Percentiles rank a stretch among this genome's conserved stretches.
phyloP scores from a whole-genome alignment of 2,888 invertebrate genomes.

The Leptinotarsa haldemani region DNA sequence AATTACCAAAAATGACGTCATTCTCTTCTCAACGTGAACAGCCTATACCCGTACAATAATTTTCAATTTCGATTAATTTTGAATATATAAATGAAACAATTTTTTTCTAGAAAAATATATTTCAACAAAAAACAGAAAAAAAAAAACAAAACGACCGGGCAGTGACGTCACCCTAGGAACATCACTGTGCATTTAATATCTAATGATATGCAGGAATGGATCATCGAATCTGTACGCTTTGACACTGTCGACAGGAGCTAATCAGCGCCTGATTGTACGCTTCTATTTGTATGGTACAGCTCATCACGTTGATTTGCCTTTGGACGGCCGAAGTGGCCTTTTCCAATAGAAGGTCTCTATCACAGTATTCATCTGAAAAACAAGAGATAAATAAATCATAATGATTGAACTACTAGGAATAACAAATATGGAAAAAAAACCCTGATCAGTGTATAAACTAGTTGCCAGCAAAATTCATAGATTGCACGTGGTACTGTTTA shows the following conservation, averaged over 20 bases:
- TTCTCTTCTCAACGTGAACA: too few relatives aligned
- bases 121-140: conserved; percentile 6
- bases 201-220: conserved; percentile 4
- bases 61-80: too few relatives aligned
- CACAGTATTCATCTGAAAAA: conserved; percentile 65
- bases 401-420: too few relatives aligned
- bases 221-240: conserved; percentile 30
- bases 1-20: too few relatives aligned
- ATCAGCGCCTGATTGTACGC: conserved; percentile 65
- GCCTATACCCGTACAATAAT: too few relatives aligned
- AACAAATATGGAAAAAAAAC: too few relatives aligned
- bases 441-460: too few relatives aligned
- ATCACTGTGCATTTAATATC: neutral
- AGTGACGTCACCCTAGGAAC: neutral
- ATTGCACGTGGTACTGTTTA: too few relatives aligned
- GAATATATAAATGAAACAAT: neutral
- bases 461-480: too few relatives aligned
- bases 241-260: conserved; percentile 53
- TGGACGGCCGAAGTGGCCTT: conserved; percentile 65
- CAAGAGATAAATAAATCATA: neutral
- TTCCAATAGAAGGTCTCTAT: conserved; percentile 66
- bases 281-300: conserved; percentile 69
- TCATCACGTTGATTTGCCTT: conserved; percentile 64
- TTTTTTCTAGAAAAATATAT: conserved; percentile 9
- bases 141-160: conserved; percentile 2